A percentile compares a stretch with the other conserved stretches of the same genome.
These are phyloP conservation scores for Cyphomyrus discorhynchus DNA, from an alignment of 2,113 vertebrate species.

Conservation along the genomic window DNA sequence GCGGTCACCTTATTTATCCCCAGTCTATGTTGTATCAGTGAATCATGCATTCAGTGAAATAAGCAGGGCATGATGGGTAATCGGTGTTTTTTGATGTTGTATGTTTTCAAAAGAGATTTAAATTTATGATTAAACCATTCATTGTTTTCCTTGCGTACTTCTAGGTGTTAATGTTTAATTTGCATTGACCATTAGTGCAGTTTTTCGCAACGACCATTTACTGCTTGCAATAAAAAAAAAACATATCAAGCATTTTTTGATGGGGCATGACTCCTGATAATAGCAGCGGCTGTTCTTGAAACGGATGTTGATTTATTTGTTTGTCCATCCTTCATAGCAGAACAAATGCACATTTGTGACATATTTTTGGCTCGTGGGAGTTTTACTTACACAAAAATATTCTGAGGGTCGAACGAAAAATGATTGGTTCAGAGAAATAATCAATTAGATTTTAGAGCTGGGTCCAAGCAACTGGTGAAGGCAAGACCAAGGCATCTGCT, in stretches of 20 bases:
- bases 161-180: not conserved
- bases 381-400: no score
- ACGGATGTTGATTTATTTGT: not conserved
- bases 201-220: not conserved
- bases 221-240: not conserved
- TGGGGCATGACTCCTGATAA: not conserved
- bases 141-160: not conserved
- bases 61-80: not conserved
- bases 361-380: not conserved
- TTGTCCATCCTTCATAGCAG: not conserved
- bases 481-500: no score
- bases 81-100: not conserved
- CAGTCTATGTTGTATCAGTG: not conserved
- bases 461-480: no score
- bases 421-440: no score
- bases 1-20: not conserved
- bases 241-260: not conserved
- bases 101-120: not conserved
- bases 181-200: not conserved
- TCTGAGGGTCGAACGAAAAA: no score
- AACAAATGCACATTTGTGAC: not conserved
- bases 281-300: not conserved
- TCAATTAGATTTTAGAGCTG: no score
- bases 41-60: not conserved
- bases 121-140: not conserved